Evolutionary conservation across 2,888 invertebrate genomes (phyloP), one percentile per base, ranked within the genome.

Genomic region (Ametastegia equiseti): DNA sequence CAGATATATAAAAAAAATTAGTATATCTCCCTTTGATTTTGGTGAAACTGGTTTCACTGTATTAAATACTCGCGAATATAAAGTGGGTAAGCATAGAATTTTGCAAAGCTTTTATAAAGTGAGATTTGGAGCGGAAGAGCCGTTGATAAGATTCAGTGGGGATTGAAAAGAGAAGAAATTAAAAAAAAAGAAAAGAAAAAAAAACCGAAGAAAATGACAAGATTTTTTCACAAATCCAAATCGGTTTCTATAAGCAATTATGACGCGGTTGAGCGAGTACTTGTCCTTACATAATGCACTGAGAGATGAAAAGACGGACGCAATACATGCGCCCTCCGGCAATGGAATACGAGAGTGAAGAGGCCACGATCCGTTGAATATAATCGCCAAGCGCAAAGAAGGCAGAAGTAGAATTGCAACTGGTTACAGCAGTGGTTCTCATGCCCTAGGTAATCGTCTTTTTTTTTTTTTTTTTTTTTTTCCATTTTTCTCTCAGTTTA

Each of bases 391-490:
- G 71, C 47, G 27, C 33, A n/a, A 67, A 42, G 39, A 39, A 39
- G 50, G 45, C 54, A 19, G 75, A 50, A 57, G 50, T 75, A 57
- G 75, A 54, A 57, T 50, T 54, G 36, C 36, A 75, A 54, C 75
- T 50, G 50, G 57, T 75, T 57, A 33, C n/a, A 54, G 19, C 75
- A 54, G 75, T n/a, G 75, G 54, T 75, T 75, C 75, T 57, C 75
- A 75, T 75, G 7, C 19, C 54, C 23, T n/a, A 39, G 39, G 19
- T 30, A 36, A 36, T 19, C 36, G 75, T 33, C 50, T 75, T 54
- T 54, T 33, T 30, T 30, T 71, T 36, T 45, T 71, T 30, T 71
- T 30, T 67, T 67, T 15, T 47, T 19, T 13, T 13, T 71, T 23
- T 11, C 5, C n/a, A 0, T 23, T 7, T 45, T 47, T 13, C 15